Evolutionary conservation across 2,113 vertebrate species (phyloP).

Genomic region (Corythornis madagascariensis): DNA sequence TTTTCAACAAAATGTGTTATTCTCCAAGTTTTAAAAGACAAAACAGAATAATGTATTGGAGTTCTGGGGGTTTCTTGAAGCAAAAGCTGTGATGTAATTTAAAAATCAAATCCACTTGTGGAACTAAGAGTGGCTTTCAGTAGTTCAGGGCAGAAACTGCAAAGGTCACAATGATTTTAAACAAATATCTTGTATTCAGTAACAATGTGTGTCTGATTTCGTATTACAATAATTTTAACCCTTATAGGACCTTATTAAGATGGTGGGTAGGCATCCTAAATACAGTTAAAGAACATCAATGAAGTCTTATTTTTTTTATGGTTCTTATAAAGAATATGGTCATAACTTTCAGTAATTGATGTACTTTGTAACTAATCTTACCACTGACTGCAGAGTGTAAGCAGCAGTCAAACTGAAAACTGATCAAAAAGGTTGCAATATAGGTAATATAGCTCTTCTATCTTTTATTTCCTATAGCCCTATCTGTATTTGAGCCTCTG

Average conservation of each 20-base stretch:
- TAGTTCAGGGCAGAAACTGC: not conserved
- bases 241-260: not conserved
- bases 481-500: not conserved
- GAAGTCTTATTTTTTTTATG: not conserved
- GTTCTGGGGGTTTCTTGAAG: not conserved
- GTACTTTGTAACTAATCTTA: slow-evolving; percentile 47
- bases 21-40: not conserved
- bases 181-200: not conserved
- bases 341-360: not conserved
- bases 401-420: not conserved
- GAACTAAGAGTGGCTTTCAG: not conserved
- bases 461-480: not conserved
- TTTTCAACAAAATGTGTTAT: not conserved
- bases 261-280: not conserved
- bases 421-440: slow-evolving; percentile 8
- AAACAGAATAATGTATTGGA: not conserved
- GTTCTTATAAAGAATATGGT: not conserved
- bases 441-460: not conserved
- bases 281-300: not conserved
- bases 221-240: not conserved
- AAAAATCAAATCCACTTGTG: not conserved
- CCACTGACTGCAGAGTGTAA: not conserved
- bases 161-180: not conserved
- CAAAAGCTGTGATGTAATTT: not conserved
- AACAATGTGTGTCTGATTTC: not conserved